Conservation (phyloP, 1,140 invertebrate species). For the Drosophila trapezifrons region DNA sequence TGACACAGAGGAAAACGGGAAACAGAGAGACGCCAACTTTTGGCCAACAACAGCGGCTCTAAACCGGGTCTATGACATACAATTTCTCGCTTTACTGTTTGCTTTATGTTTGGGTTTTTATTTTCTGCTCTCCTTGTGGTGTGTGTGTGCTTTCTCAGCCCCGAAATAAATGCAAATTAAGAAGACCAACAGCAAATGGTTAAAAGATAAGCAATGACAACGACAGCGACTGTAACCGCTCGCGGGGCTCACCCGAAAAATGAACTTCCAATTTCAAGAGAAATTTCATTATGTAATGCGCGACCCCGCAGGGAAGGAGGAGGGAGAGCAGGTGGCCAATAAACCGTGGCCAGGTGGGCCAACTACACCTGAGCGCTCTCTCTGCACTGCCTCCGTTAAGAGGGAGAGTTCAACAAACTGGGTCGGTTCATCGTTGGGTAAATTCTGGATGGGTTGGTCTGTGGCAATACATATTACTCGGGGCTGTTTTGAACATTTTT, state of each 20-base stretch:
- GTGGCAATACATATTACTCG: neutral
- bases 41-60: conserved; percentile 15
- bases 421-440: neutral
- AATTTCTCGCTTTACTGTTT: conserved; percentile 19
- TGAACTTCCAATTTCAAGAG: conserved; percentile 48
- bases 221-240: conserved; percentile 26
- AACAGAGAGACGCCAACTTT: conserved; percentile 20
- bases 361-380: conserved; percentile 15
- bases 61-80: conserved; percentile 53
- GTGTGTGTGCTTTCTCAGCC: conserved; percentile 51
- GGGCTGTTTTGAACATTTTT: neutral
- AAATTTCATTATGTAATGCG: conserved; percentile 47
- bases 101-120: conserved; percentile 2
- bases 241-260: conserved; percentile 24
- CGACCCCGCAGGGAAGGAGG: conserved; percentile 1
- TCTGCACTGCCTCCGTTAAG: neutral
- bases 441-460: conserved; percentile 1
- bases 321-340: conserved; percentile 13
- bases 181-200: conserved; percentile 23
- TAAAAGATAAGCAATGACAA: conserved; percentile 55
- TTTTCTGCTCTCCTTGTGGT: neutral
- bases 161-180: conserved; percentile 68
- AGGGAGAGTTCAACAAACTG: conserved; percentile 40
- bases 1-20: conserved; percentile 14
- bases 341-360: conserved; percentile 28